phyloP scores from a whole-genome alignment of 1,140 invertebrate genomes.

The Brachystomella parvula region DNA sequence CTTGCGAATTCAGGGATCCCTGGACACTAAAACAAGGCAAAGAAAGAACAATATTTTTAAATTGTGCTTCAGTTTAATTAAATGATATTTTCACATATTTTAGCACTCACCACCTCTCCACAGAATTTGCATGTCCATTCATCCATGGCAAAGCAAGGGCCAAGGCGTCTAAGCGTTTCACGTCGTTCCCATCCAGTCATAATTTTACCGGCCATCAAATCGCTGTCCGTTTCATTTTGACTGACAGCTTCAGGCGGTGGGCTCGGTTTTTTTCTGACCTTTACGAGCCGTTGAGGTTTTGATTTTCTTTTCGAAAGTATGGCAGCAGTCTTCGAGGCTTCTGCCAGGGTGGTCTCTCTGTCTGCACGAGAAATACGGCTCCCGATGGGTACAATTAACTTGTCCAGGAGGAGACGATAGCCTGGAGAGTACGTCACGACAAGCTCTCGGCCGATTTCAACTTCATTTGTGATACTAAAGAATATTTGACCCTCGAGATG shows the following conservation, averaged over 20 bases:
- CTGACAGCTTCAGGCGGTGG: background rate
- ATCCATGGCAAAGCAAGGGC: constrained; percentile 16
- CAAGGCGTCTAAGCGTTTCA: background rate
- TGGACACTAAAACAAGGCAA: constrained; percentile 1
- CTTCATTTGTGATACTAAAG: constrained; percentile 51
- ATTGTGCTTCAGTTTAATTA: background rate
- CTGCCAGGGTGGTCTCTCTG: background rate
- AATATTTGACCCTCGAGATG: constrained; percentile 52
- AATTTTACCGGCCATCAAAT: background rate
- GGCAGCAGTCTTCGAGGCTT: background rate
- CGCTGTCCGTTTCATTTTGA: background rate
- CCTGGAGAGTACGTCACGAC: constrained; percentile 54
- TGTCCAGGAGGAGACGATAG: background rate
- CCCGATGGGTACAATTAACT: background rate
- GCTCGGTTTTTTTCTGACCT: background rate
- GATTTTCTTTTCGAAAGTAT: background rate
- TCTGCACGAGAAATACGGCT: background rate
- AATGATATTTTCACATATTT: background rate
- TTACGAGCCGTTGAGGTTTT: background rate
- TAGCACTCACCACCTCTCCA: constrained; percentile 7
- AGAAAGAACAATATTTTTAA: background rate
- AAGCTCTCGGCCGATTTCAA: constrained; percentile 50
- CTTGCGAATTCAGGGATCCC: constrained; percentile 37
- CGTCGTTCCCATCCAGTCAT: background rate
- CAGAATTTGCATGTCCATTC: constrained; percentile 32